phyloP scores from a whole-genome alignment of 1,140 invertebrate species.

The Drosophila sechellia region DNA sequence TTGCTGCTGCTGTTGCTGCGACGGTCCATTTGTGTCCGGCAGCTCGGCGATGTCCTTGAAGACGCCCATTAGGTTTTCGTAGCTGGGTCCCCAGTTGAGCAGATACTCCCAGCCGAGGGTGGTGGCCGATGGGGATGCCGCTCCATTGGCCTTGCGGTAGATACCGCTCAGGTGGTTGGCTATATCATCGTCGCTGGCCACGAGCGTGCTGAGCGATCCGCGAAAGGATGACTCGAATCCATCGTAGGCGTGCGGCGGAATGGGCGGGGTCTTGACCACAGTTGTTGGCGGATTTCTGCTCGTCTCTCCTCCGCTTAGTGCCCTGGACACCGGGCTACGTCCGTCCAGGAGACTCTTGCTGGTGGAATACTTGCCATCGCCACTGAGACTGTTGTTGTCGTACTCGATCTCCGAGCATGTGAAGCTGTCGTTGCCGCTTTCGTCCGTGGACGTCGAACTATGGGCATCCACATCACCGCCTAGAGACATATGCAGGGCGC shows the following conservation, averaged over 20 bases:
- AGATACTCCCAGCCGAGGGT: slow-evolving; percentile 96
- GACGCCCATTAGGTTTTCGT: slow-evolving; percentile 96
- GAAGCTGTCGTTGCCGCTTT: slow-evolving; percentile 98
- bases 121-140: slow-evolving; percentile 88
- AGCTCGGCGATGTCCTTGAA: slow-evolving; percentile 98
- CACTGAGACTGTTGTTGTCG: slow-evolving; percentile 93
- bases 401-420: slow-evolving; percentile 99
- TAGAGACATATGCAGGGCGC: slow-evolving; percentile 87
- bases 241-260: slow-evolving; percentile 92
- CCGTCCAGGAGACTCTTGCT: slow-evolving; percentile 87
- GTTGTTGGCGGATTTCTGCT: slow-evolving; percentile 74
- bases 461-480: slow-evolving; percentile 89
- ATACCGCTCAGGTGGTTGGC: slow-evolving; percentile 90
- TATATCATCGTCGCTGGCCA: slow-evolving; percentile 96
- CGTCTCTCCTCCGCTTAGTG: slow-evolving; percentile 86
- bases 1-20: slow-evolving; percentile 36
- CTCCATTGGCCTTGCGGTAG: slow-evolving; percentile 91
- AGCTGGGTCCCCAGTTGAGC: slow-evolving; percentile 98
- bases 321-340: slow-evolving; percentile 87
- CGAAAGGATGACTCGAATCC: slow-evolving; percentile 97
- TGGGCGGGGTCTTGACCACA: slow-evolving; percentile 86
- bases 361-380: slow-evolving; percentile 92
- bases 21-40: slow-evolving; percentile 90
- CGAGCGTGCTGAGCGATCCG: slow-evolving; percentile 95
- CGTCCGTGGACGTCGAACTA: slow-evolving; percentile 95